Conservation (phyloP, 1,140 invertebrate genomes). For the Habropoda laboriosa region DNA sequence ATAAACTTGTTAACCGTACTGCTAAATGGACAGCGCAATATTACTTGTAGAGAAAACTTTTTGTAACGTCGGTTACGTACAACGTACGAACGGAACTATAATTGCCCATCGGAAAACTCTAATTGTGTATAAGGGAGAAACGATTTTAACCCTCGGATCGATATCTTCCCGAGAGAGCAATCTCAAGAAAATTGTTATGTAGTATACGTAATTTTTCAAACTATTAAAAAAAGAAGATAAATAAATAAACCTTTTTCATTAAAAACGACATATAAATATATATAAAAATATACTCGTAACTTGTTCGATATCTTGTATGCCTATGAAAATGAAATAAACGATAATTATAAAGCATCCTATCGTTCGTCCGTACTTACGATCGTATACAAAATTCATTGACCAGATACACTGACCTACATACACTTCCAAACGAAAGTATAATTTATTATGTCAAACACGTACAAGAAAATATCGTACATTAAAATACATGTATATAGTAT, state of each 20-base stretch:
- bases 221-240: constrained; percentile 51
- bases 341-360: constrained; percentile 17
- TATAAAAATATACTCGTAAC: constrained; percentile 34
- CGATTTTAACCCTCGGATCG: constrained; percentile 48
- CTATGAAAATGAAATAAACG: constrained; percentile 53
- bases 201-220: constrained; percentile 54
- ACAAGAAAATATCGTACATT: constrained; percentile 50
- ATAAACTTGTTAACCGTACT: constrained; percentile 27
- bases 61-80: constrained; percentile 56
- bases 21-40: constrained; percentile 28
- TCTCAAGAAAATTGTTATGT: constrained; percentile 42
- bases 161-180: constrained; percentile 40
- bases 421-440: constrained; percentile 51
- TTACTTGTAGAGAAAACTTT: constrained; percentile 53
- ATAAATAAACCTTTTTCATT: constrained; percentile 61
- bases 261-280: constrained; percentile 12
- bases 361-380: neutral
- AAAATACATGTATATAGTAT: constrained; percentile 18
- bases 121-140: constrained; percentile 29
- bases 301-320: constrained; percentile 63
- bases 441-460: constrained; percentile 56
- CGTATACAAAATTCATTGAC: neutral
- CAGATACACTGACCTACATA: neutral
- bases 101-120: constrained; percentile 28
- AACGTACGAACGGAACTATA: constrained; percentile 23